A percentile compares a stretch with the other conserved stretches of the same genome.
Conservation (phyloP, 2,888 invertebrate species). For the Tachina grossa region DNA sequence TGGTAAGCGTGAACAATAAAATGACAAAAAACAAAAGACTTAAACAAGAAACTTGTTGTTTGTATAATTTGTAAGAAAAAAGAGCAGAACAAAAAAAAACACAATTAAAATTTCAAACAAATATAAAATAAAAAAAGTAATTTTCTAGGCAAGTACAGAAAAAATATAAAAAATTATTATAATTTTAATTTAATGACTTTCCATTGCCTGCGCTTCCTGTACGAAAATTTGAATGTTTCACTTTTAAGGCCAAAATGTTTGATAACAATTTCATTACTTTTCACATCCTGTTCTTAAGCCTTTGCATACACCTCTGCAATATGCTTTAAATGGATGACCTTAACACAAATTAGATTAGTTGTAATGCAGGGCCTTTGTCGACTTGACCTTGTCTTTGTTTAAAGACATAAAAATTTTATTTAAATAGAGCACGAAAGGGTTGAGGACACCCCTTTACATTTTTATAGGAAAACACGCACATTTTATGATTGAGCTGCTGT, state of each 20-base stretch:
- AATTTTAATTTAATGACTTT: neutral
- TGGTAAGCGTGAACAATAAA: constrained; percentile 12
- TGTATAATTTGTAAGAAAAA: constrained; percentile 47
- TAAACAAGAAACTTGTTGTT: constrained; percentile 66
- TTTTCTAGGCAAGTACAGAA: neutral
- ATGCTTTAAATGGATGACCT: neutral
- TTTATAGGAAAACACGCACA: constrained; percentile 40
- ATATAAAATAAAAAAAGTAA: too few species aligned
- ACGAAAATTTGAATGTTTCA: neutral
- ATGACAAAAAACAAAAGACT: constrained; percentile 62
- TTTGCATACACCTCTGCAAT: constrained; percentile 66
- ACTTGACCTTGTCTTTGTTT: constrained; percentile 49
- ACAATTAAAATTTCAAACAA: neutral
- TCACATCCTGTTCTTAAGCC: constrained; percentile 43
- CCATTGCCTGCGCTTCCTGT: constrained; percentile 13
- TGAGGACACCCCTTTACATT: constrained; percentile 57
- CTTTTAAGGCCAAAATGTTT: constrained; percentile 7
- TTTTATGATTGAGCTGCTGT: constrained; percentile 55
- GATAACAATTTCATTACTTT: neutral
- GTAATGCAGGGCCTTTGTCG: constrained; percentile 25
- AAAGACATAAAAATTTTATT: constrained; percentile 70
- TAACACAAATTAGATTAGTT: constrained; percentile 31
- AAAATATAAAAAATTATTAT: neutral
- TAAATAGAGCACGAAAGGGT: constrained; percentile 52
- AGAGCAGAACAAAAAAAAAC: neutral